Evolutionary conservation across 1,140 invertebrate genomes (phyloP).

Genomic region (Tribolium castaneum): DNA sequence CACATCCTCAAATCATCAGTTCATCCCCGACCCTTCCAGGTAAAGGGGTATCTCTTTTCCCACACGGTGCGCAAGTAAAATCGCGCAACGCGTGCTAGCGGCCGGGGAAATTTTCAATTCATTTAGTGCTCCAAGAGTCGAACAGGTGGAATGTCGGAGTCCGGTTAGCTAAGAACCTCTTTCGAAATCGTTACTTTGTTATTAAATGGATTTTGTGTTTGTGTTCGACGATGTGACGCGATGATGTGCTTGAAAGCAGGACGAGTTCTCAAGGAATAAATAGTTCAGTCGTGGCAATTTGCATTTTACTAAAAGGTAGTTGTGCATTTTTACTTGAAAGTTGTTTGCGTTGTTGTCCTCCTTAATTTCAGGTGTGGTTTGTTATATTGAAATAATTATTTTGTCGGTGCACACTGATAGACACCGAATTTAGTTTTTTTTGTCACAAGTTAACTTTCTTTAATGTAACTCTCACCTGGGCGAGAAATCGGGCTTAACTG

Average conservation of each 20-base stretch:
- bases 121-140: slow-evolving; percentile 25
- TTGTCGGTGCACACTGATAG: background rate
- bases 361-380: slow-evolving; percentile 29
- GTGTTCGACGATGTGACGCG: background rate
- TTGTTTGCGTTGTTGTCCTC: slow-evolving; percentile 34
- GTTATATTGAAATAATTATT: background rate
- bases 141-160: slow-evolving; percentile 11
- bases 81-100: slow-evolving; percentile 36
- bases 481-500: background rate
- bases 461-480: background rate
- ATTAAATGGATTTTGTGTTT: background rate
- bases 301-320: slow-evolving; percentile 9
- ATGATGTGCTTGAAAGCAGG: background rate
- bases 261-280: background rate
- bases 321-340: slow-evolving; percentile 20
- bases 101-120: slow-evolving; percentile 33
- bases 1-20: background rate
- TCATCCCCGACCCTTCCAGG: background rate
- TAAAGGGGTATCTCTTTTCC: background rate
- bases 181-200: slow-evolving; percentile 6
- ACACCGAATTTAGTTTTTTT: background rate
- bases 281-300: slow-evolving; percentile 1
- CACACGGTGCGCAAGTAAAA: background rate
- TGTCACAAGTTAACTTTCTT: background rate
- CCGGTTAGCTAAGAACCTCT: background rate